phyloP scores from a whole-genome alignment of 2,113 vertebrate species.

The Psephotus haematonotus region DNA sequence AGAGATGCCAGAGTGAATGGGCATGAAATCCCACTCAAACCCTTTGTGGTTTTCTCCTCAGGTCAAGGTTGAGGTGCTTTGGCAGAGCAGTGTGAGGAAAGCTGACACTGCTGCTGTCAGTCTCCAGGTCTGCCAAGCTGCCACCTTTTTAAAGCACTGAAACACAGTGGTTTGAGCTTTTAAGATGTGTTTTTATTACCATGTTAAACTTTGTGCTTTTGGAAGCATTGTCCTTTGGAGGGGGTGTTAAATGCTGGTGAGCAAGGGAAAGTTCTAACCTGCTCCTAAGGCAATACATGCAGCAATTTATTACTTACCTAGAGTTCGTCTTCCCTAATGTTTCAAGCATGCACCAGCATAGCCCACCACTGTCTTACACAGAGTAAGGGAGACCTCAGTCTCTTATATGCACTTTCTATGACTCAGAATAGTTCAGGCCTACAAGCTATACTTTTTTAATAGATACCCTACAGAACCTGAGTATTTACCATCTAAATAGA shows the following conservation, averaged over 20 bases:
- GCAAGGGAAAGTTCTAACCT: background rate
- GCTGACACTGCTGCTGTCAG: slow-evolving; percentile 58
- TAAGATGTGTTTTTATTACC: slow-evolving; percentile 1
- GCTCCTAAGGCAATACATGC: background rate
- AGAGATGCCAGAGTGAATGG: slow-evolving; percentile 63
- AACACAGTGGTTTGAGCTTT: slow-evolving; percentile 1
- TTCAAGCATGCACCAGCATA: background rate
- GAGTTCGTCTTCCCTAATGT: background rate
- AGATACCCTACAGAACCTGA: accelerated
- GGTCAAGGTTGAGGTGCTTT: slow-evolving; percentile 71
- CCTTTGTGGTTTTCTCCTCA: slow-evolving; percentile 48
- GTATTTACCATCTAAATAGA: background rate
- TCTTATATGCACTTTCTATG: background rate
- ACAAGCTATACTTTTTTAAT: background rate
- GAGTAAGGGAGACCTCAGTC: background rate
- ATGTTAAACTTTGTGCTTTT: slow-evolving; percentile 1
- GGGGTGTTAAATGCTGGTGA: background rate
- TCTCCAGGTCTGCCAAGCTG: slow-evolving; percentile 65
- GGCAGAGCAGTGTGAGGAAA: slow-evolving; percentile 57
- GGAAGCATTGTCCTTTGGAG: background rate
- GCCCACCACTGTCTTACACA: background rate
- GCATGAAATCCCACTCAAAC: slow-evolving; percentile 55
- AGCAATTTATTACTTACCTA: background rate
- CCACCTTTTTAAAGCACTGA: slow-evolving; percentile 19
- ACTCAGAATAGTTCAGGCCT: background rate